These are phyloP conservation scores for Mormyrops attenuatus DNA, from an alignment of 2,797 vertebrate species.

Conservation along the genomic window DNA sequence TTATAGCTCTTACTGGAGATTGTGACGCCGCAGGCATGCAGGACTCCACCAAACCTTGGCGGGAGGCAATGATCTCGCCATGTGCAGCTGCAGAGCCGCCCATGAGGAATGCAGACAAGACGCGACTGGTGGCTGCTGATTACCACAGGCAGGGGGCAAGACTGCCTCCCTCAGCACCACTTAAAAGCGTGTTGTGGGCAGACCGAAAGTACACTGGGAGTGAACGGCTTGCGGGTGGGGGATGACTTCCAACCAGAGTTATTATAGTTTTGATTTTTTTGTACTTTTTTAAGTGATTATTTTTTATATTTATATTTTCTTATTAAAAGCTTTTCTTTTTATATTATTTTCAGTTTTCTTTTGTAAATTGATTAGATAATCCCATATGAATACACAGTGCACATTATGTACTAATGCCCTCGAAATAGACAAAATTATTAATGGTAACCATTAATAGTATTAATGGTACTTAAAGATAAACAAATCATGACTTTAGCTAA, in stretches of 20 bases:
- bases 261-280: background rate
- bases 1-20: background rate
- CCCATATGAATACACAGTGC: background rate
- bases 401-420: background rate
- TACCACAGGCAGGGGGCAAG: background rate
- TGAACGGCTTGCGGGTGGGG: background rate
- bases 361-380: background rate
- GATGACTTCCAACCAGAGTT: background rate
- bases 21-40: background rate
- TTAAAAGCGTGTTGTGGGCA: background rate
- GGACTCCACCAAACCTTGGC: background rate
- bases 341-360: background rate
- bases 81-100: background rate
- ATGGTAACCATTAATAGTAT: background rate
- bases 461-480: too few species aligned
- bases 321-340: background rate
- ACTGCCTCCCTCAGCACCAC: background rate
- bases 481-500: background rate
- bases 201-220: background rate
- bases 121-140: background rate
- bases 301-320: background rate
- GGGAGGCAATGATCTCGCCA: background rate
- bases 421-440: background rate
- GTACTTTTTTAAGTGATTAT: background rate
- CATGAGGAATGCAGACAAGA: conserved; percentile 1